Percentiles rank a stretch among this genome's conserved stretches.
These are phyloP conservation scores for Oscheius onirici DNA, from an alignment of 2,888 invertebrate genomes.

Conservation along the genomic window DNA sequence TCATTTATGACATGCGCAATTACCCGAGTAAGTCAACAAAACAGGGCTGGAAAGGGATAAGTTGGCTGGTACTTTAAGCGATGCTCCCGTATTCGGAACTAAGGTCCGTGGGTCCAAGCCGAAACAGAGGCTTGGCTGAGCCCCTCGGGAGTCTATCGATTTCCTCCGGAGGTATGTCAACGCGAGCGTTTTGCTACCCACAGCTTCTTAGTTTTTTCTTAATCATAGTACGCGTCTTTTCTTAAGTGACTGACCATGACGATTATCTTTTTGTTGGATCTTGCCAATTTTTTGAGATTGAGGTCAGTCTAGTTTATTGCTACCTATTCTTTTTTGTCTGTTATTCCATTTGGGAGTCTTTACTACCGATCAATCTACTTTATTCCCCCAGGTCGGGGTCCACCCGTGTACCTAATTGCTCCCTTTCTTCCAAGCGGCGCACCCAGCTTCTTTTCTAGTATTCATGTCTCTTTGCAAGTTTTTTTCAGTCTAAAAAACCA, in stretches of 20 bases:
- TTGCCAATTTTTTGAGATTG: too few species aligned
- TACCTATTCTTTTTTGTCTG: background rate
- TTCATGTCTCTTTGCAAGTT: background rate
- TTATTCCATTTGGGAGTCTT: background rate
- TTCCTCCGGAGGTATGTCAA: constrained; percentile 32
- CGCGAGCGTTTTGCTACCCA: constrained; percentile 28
- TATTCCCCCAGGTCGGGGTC: background rate
- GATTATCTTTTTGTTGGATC: background rate
- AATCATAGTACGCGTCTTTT: background rate
- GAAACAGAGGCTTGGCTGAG: constrained; percentile 25
- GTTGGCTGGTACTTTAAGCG: too few species aligned
- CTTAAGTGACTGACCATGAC: background rate
- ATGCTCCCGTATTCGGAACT: constrained; percentile 11
- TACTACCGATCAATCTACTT: background rate
- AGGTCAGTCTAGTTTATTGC: too few species aligned
- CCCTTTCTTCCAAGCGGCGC: background rate
- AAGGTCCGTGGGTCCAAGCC: constrained; percentile 15
- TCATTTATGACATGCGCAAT: too few species aligned
- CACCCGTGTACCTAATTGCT: background rate
- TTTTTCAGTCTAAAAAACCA: too few species aligned
- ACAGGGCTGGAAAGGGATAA: too few species aligned
- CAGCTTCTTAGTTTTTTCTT: constrained; percentile 23
- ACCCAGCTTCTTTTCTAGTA: background rate
- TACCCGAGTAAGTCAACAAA: too few species aligned
- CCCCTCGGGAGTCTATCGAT: constrained; percentile 32